Base-by-base conservation (phyloP, 2,888 invertebrate genomes). In the Ormia ochracea region DNA sequence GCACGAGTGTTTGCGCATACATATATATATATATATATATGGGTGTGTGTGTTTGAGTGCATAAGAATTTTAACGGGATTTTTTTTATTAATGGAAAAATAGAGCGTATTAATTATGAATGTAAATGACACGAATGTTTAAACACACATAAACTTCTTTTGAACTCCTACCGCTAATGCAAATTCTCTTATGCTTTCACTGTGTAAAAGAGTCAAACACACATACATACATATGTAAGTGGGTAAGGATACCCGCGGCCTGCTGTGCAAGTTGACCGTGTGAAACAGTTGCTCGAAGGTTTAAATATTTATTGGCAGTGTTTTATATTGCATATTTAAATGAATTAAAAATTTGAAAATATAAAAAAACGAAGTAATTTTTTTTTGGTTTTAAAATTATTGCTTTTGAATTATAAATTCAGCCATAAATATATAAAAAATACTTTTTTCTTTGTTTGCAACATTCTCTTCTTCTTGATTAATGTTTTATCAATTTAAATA, bases 101-200 rank as follows among this genome's bases (percentile, higher is more conserved):
- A 56, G 80, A 80, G 80, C 72, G 81, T 78, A 82, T 82, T 81
- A 82, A 79, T 82, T 82, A 82, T 82, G 81, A 81, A 82, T 81
- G 81, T 77, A 82, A 81, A 82, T 81, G 78, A 80, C 80, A 80
- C 68, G 80, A 80, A 68, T 76, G 61, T 68, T 72, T 66, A 66
- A 75, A 69, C 59, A 66, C 41, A 72, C 52, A 65, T 59, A 61
- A 50, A 61, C 70, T 72, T 17, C 43, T 33, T 26, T 43, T 43
- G 17, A 72, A 50, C 59, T 72, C 33, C 70, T 52, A 17, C 45
- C 41, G 61, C 41, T 23, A 45, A 33, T 70, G 54, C 26, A 56
- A 28, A 48, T 50, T 48, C 59, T 38, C 48, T 59, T 56, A 7
- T 41, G 10, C 17, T 4, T 36, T 43, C 23, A 21, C 36, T 50